phyloP scores from a whole-genome alignment of 2,797 vertebrate species.

The Silurus aristotelis region DNA sequence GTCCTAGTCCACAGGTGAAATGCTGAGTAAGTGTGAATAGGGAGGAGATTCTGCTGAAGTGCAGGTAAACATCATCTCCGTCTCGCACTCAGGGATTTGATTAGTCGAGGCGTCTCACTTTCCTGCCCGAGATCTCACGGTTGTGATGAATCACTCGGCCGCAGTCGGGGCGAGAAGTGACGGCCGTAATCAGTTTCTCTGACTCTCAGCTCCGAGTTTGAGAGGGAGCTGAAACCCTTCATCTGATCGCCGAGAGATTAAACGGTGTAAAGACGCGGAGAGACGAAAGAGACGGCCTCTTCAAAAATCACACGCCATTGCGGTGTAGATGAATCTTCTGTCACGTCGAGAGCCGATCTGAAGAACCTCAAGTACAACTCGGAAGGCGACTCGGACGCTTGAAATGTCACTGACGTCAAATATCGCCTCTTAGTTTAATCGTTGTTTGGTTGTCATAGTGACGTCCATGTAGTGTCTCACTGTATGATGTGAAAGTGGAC shows the following conservation, averaged over 20 bases:
- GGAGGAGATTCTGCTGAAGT: not conserved
- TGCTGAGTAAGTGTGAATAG: not conserved
- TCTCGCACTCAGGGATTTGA: not conserved
- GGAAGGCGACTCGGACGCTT: not conserved
- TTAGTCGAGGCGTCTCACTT: constrained; percentile 6
- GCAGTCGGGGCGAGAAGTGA: constrained; percentile 26
- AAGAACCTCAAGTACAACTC: not conserved
- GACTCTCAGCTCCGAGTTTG: constrained; percentile 39
- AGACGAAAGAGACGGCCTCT: not conserved
- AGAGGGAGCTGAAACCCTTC: constrained; percentile 17
- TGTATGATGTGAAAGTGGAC: not conserved
- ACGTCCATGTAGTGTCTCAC: not conserved
- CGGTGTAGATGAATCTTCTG: not conserved
- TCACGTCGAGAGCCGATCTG: not conserved
- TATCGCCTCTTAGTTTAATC: not conserved
- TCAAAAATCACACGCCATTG: constrained; percentile 21
- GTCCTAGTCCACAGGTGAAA: not conserved
- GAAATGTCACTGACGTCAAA: not conserved
- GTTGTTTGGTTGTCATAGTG: no score
- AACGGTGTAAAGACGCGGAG: not conserved
- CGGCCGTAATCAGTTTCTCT: constrained; percentile 48
- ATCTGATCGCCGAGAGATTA: constrained; percentile 31
- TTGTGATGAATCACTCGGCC: constrained; percentile 47
- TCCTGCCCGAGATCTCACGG: constrained; percentile 32
- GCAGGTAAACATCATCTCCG: not conserved